phyloP scores from a whole-genome alignment of 2,888 invertebrate species.

The Cenopis cana region DNA sequence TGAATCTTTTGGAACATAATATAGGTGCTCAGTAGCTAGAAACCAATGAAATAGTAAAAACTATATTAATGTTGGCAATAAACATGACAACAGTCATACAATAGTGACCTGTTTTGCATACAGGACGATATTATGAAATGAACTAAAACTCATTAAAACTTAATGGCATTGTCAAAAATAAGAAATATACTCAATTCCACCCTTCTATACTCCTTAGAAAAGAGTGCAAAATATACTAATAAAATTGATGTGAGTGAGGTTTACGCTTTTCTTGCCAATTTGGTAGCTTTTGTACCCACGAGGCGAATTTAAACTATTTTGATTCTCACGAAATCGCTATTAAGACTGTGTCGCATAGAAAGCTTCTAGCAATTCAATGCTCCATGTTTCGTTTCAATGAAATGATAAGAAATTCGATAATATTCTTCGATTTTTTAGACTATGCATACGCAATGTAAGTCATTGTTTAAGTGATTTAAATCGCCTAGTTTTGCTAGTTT shows the following conservation, averaged over 20 bases:
- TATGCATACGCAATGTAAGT: background rate
- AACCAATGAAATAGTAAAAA: conserved; percentile 12
- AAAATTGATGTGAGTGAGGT: background rate
- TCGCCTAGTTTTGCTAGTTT: conserved; percentile 52
- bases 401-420: conserved; percentile 2
- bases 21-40: conserved; percentile 24
- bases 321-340: background rate
- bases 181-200: no score
- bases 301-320: background rate
- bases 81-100: background rate
- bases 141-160: no score
- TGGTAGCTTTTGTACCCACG: conserved; percentile 13
- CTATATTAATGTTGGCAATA: background rate
- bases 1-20: background rate
- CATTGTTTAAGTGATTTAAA: conserved; percentile 29
- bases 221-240: background rate
- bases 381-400: conserved; percentile 23
- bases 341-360: background rate
- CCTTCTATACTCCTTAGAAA: no score
- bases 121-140: no score
- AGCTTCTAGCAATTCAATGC: background rate
- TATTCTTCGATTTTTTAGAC: background rate
- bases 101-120: background rate
- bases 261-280: conserved; percentile 14
- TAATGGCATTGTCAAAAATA: no score